Conservation (phyloP, 2,888 invertebrate species). For the Amphipyra berbera region DNA sequence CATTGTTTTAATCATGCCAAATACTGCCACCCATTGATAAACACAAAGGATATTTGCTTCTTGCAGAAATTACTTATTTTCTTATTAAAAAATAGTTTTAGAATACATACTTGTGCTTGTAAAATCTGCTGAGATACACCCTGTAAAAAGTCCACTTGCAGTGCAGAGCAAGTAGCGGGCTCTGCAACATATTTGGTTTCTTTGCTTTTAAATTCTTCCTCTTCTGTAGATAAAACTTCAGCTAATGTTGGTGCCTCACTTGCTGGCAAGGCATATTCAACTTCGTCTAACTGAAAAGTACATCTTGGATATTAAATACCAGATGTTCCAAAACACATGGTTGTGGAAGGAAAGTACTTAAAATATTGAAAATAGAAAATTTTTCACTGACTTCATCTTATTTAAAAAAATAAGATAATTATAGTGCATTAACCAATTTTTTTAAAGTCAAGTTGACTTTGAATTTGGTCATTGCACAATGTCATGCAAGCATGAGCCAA, state of each 20-base stretch:
- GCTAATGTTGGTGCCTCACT: slow-evolving; percentile 85
- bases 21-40: too few relatives aligned
- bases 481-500: too few relatives aligned
- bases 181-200: slow-evolving; percentile 69
- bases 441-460: too few relatives aligned
- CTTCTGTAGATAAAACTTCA: slow-evolving; percentile 79
- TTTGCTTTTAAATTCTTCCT: slow-evolving; percentile 65
- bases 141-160: slow-evolving; percentile 92
- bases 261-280: slow-evolving; percentile 85
- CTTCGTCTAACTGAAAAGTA: slow-evolving; percentile 81
- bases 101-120: slow-evolving; percentile 93
- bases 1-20: too few relatives aligned
- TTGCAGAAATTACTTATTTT: too few relatives aligned
- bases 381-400: too few relatives aligned
- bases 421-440: too few relatives aligned
- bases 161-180: slow-evolving; percentile 78
- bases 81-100: background rate
- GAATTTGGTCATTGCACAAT: too few relatives aligned
- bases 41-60: background rate
- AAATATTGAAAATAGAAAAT: too few relatives aligned
- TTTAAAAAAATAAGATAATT: too few relatives aligned
- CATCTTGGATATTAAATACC: slow-evolving; percentile 2
- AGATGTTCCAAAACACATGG: background rate
- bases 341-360: too few relatives aligned
- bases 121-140: slow-evolving; percentile 96